Conservation (phyloP, 2,113 vertebrate genomes). For the Ceyx melanurus region DNA sequence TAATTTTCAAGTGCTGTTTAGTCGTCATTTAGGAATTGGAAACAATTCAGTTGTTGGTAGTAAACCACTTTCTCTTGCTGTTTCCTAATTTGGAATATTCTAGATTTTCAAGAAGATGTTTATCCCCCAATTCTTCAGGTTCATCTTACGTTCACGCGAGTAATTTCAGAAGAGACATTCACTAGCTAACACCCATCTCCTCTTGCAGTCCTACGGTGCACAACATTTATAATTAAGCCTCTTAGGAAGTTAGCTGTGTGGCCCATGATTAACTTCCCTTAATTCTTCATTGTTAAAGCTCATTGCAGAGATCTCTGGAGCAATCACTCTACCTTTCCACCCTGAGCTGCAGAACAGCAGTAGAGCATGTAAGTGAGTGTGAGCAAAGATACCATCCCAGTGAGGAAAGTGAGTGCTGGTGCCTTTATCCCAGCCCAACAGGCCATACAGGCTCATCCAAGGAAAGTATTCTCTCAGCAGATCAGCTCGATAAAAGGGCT, state of each 20-base stretch:
- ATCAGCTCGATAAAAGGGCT: background rate
- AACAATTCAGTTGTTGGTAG: background rate
- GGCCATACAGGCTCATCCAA: slow-evolving; percentile 21
- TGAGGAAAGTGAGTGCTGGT: background rate
- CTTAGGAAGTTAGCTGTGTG: slow-evolving; percentile 29
- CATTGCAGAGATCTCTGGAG: slow-evolving; percentile 1
- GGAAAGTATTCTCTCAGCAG: slow-evolving; percentile 22
- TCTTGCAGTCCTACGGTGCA: background rate
- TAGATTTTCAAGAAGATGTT: background rate
- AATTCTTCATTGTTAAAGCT: slow-evolving; percentile 46
- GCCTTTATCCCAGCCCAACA: slow-evolving; percentile 23
- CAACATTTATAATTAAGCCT: slow-evolving; percentile 65
- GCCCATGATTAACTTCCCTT: slow-evolving; percentile 41
- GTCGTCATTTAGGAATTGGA: background rate
- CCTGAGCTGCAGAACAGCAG: background rate
- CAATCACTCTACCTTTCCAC: slow-evolving; percentile 6
- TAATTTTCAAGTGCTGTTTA: slow-evolving; percentile 9
- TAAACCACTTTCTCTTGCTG: background rate
- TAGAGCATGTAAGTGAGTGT: background rate
- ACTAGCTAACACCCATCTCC: background rate
- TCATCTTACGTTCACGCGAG: background rate
- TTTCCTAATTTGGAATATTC: slow-evolving; percentile 2
- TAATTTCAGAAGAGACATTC: slow-evolving; percentile 44
- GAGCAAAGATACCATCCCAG: background rate
- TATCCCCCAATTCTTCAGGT: background rate